A percentile compares a stretch with the other conserved stretches of the same genome.
These are phyloP conservation scores for Tetramorium parvispinum DNA, from an alignment of 1,140 invertebrate genomes.

Conservation along the genomic window DNA sequence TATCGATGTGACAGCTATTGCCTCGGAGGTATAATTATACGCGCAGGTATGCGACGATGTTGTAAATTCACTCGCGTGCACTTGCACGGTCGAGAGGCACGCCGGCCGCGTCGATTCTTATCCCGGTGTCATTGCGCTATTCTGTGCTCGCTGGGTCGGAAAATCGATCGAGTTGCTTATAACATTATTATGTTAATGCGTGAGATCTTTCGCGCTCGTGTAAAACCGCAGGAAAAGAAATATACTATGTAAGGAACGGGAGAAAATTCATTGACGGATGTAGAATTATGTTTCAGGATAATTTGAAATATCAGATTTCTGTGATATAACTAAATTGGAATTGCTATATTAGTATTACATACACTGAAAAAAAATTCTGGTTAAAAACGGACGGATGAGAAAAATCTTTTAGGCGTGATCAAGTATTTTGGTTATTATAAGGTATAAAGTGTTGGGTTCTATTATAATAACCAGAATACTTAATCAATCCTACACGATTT, in stretches of 20 bases:
- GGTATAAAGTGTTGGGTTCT: no score
- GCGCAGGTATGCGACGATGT: constrained; percentile 24
- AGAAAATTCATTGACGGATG: not conserved
- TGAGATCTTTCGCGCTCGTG: not conserved
- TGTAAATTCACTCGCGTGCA: constrained; percentile 7
- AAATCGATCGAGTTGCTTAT: constrained; percentile 12
- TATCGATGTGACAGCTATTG: constrained; percentile 30
- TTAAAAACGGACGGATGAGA: no score
- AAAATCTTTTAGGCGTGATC: no score
- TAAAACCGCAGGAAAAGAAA: not conserved
- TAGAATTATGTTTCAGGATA: not conserved
- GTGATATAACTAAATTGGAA: no score
- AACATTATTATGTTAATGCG: not conserved
- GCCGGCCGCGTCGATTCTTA: not conserved
- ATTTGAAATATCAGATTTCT: not conserved
- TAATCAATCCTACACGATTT: no score
- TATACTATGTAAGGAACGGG: no score
- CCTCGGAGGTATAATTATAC: constrained; percentile 42
- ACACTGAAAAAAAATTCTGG: no score
- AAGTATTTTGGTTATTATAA: no score
- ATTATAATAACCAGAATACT: no score
- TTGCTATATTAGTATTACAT: no score
- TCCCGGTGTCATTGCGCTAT: not conserved
- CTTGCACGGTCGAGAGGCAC: no score
- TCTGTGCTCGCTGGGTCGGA: not conserved